Base-by-base conservation (phyloP, 1,140 invertebrate species). In the Zaprionus vittiger region DNA sequence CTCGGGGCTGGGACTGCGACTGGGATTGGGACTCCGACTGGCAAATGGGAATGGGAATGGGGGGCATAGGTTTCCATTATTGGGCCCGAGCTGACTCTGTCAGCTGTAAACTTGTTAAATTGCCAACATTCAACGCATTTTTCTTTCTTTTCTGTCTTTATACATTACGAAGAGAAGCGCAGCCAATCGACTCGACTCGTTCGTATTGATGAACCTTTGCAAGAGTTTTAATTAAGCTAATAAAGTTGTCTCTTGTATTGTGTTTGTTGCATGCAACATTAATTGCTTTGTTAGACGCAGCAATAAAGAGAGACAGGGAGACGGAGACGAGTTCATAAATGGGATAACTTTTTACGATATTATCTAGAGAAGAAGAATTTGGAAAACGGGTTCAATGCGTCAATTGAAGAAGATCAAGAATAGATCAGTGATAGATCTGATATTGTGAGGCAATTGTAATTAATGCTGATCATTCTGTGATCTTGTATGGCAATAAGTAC, bases 201-300 rank as follows among this genome's bases (percentile, higher is more conserved):
- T 49, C 38, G 81, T 72, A 72, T 56, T 77, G 82, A 81, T 82
- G 82, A 69, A 89, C 81, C 82, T 89, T 90, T 85, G 75, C 62
- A 76, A 90, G 81, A 79, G 71, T 87, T 90, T 90, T 85, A 85
- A 91, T 90, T 90, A 80, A 90, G 86, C 85, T 90, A 90, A 90
- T 90, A 90, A 90, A 90, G 70, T 82, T 90, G 79, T 81, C 84
- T 84, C 54, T 75, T 59, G 24, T 62, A 26, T 24, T 38, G 22
- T 44, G 56, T 60, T 20, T 37, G 62, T 62, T 47, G 37, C 55
- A 89, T 79, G 59, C 65, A 47, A 47, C 67, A 77, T 84, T 89
- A 89, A 89, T 90, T 89, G 85, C 85, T 63, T 90, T 90, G 85
- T 79, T 77, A 81, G 75, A 84, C 74, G 79, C 79, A 79, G 72